These are phyloP conservation scores for Phymatocera aterrima DNA, from an alignment of 2,888 invertebrate genomes.

Conservation along the genomic window DNA sequence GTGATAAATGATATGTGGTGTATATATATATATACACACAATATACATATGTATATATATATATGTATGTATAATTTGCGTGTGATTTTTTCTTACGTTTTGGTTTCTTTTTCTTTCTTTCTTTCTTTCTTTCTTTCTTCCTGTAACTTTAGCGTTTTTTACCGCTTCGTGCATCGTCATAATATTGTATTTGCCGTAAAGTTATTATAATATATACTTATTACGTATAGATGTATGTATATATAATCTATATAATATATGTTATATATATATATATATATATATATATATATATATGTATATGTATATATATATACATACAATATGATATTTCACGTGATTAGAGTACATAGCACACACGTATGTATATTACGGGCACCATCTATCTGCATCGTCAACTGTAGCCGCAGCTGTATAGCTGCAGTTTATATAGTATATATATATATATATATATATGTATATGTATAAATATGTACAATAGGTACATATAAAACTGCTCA, in stretches of 20 bases:
- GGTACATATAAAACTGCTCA: background rate
- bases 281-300: background rate
- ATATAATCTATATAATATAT: no score
- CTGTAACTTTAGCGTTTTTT: background rate
- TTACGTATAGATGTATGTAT: background rate
- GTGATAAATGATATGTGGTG: constrained; percentile 53
- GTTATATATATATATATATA: background rate
- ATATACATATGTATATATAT: no score
- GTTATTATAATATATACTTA: background rate
- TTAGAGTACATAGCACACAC: no score
- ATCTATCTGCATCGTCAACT: no score
- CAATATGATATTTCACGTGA: background rate
- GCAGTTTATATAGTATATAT: no score
- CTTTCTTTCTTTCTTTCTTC: background rate
- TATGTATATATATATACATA: background rate
- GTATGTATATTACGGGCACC: no score
- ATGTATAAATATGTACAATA: no score
- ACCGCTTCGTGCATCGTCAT: background rate
- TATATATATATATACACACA: constrained; percentile 8
- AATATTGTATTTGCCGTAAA: background rate
- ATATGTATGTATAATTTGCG: constrained; percentile 17
- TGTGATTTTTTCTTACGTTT: background rate
- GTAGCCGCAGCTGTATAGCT: no score
- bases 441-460: no score
- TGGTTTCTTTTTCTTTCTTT: constrained; percentile 10